Evolutionary conservation across 2,113 vertebrate genomes (phyloP).

Genomic region (Papio anubis): DNA sequence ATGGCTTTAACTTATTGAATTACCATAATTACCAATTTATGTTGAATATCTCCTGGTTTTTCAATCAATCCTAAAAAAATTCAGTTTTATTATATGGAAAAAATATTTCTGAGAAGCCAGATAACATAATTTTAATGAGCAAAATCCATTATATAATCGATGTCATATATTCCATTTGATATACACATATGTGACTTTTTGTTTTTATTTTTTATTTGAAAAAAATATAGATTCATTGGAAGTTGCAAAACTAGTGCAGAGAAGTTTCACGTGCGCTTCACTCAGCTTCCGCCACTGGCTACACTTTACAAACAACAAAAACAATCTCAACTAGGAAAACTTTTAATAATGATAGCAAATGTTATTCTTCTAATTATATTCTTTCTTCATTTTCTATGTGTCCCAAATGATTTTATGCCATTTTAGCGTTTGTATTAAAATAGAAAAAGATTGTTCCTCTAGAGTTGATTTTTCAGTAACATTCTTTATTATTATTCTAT

Average conservation of each 20-base stretch:
- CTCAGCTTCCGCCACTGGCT: neutral
- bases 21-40: neutral
- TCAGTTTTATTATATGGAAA: constrained; percentile 40
- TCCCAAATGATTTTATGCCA: neutral
- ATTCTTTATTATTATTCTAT: neutral
- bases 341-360: neutral
- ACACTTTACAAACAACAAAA: neutral
- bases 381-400: constrained; percentile 41
- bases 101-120: neutral
- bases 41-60: neutral
- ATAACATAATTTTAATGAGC: neutral
- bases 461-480: neutral
- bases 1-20: neutral
- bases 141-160: neutral
- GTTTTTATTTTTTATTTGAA: neutral
- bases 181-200: neutral
- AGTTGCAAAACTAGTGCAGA: neutral
- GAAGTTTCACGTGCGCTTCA: neutral
- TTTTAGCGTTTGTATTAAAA: constrained; percentile 31
- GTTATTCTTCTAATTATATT: constrained; percentile 36
- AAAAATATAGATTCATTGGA: neutral
- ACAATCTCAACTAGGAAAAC: neutral
- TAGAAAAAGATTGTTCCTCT: neutral
- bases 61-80: neutral
- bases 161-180: constrained; percentile 48